A percentile compares a stretch with the other conserved stretches of the same genome.
Evolutionary conservation across 2,113 vertebrate species (phyloP).

Genomic region (Solea senegalensis): DNA sequence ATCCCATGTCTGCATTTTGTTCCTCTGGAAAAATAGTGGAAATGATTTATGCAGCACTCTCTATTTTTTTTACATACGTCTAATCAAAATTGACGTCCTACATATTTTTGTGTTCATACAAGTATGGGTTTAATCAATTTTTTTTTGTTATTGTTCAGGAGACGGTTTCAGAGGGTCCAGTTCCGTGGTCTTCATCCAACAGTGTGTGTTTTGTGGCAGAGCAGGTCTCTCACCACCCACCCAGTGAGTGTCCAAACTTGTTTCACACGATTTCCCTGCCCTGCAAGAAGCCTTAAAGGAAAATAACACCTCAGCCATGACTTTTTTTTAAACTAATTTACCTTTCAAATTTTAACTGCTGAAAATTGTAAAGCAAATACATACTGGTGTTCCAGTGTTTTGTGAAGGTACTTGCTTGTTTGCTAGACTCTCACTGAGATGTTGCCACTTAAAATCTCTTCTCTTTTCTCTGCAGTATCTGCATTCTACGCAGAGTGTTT

Average conservation of each 20-base stretch:
- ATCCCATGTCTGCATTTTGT: no score
- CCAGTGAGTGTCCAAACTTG: constrained; percentile 86
- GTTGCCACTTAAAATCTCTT: background rate
- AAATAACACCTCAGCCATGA: no score
- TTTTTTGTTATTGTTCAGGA: constrained; percentile 81
- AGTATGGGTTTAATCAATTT: background rate
- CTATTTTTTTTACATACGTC: no score
- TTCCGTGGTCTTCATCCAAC: constrained; percentile 90
- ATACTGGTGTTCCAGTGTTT: background rate
- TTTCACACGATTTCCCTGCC: background rate
- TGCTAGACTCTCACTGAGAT: background rate
- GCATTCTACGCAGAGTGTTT: constrained; percentile 98
- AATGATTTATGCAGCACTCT: no score
- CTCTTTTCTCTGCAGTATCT: constrained; percentile 86
- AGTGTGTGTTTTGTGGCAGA: constrained; percentile 96
- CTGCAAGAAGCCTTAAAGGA: background rate
- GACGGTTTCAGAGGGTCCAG: constrained; percentile 90
- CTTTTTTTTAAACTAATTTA: no score
- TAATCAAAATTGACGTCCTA: background rate
- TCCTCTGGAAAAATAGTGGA: no score
- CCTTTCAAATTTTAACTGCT: no score
- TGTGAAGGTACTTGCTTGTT: background rate
- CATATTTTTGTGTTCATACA: background rate
- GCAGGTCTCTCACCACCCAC: constrained; percentile 98
- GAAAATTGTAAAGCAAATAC: background rate